Evolutionary conservation across 2,888 invertebrate genomes (phyloP).

Genomic region (Chorisops tibialis): DNA sequence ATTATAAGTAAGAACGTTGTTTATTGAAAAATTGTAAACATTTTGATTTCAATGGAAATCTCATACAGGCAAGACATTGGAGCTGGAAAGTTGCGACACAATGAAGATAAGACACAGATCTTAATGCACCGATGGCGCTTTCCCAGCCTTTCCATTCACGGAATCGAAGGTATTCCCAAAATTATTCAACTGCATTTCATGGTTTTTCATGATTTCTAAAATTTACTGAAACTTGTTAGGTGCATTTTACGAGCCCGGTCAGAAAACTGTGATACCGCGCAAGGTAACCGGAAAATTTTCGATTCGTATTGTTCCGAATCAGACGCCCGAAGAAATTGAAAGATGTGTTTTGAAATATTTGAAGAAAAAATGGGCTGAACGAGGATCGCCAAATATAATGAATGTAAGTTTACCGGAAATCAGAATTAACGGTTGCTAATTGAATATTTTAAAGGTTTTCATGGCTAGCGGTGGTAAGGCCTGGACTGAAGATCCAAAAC

Average conservation of each 20-base stretch:
- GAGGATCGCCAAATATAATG: slow-evolving; percentile 84
- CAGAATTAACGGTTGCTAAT: not conserved
- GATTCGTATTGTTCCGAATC: slow-evolving; percentile 90
- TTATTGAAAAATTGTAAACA: too few relatives aligned
- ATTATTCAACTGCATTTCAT: too few relatives aligned
- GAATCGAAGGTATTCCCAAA: slow-evolving; percentile 68
- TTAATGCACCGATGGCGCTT: slow-evolving; percentile 95
- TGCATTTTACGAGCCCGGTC: slow-evolving; percentile 88
- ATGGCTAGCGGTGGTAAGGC: slow-evolving; percentile 69
- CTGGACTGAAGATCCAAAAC: slow-evolving; percentile 90
- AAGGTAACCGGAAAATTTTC: slow-evolving; percentile 97
- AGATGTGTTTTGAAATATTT: slow-evolving; percentile 74
- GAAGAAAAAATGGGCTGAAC: slow-evolving; percentile 71
- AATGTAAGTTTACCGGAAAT: slow-evolving; percentile 45
- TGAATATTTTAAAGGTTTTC: slow-evolving; percentile 34
- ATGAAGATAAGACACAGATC: slow-evolving; percentile 75
- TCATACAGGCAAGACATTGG: slow-evolving; percentile 63
- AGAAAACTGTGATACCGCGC: slow-evolving; percentile 91
- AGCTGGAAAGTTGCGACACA: slow-evolving; percentile 64
- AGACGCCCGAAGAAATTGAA: slow-evolving; percentile 79
- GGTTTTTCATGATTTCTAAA: too few relatives aligned
- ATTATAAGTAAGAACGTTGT: slow-evolving; percentile 61
- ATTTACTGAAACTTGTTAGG: slow-evolving; percentile 43
- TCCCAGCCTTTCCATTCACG: slow-evolving; percentile 91
- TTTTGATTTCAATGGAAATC: too few relatives aligned